These are phyloP conservation scores for Amaurobius ferox DNA, from an alignment of 2,888 invertebrate species.

Conservation along the genomic window DNA sequence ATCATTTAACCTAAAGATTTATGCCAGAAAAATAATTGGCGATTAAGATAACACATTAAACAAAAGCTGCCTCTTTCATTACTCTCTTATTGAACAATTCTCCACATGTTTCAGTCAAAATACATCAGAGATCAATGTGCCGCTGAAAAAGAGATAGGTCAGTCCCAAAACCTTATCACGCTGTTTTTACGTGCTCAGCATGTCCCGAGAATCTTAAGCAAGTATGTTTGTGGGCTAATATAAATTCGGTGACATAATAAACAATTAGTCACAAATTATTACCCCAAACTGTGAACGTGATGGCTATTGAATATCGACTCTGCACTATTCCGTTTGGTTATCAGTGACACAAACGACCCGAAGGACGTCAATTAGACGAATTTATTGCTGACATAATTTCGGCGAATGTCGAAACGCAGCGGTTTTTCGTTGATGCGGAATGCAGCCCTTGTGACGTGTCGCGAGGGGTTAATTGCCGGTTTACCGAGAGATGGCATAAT, in stretches of 20 bases:
- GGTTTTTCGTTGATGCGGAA: slow-evolving; percentile 5
- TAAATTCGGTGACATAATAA: not conserved
- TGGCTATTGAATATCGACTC: not conserved
- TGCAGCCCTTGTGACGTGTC: not conserved
- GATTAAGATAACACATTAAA: not conserved
- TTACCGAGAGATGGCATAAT: not conserved
- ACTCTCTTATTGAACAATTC: not conserved
- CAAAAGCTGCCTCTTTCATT: not conserved
- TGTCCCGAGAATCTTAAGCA: not conserved
- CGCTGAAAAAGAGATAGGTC: not conserved
- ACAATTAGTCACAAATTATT: slow-evolving; percentile 18
- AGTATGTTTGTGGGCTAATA: not conserved
- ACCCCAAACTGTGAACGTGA: not conserved
- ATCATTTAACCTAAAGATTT: too few species aligned
- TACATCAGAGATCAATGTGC: not conserved
- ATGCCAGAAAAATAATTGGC: not conserved
- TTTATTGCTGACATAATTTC: slow-evolving; percentile 9
- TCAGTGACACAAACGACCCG: not conserved
- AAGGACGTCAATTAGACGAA: slow-evolving; percentile 4
- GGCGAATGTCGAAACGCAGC: slow-evolving; percentile 1
- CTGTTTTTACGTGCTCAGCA: not conserved
- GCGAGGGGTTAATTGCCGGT: not conserved
- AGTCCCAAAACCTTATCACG: not conserved
- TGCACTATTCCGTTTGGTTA: not conserved
- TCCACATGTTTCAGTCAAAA: not conserved